Conservation (phyloP, 1,140 invertebrate genomes). For the Hyles euphorbiae region DNA sequence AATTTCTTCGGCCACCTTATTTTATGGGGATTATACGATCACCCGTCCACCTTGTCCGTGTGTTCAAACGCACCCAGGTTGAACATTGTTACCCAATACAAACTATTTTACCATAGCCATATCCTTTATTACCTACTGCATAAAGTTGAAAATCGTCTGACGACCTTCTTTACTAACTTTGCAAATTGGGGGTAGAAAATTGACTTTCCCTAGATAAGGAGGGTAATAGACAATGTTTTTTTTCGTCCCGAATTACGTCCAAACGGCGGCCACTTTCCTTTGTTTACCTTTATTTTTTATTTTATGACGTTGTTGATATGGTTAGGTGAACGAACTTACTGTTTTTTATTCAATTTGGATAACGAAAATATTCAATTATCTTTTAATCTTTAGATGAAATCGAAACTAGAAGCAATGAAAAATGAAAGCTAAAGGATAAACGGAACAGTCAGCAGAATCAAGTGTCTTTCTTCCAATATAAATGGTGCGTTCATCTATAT, state of each 20-base stretch:
- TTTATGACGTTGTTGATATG: conserved; percentile 9
- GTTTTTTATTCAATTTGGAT: no score
- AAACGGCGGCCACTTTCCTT: conserved; percentile 54
- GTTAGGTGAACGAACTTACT: conserved; percentile 14
- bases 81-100: conserved; percentile 49
- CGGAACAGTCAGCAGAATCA: no score
- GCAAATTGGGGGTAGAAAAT: conserved; percentile 51
- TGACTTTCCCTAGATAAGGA: conserved; percentile 71
- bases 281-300: conserved; percentile 67
- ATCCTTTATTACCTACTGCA: conserved; percentile 15
- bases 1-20: conserved; percentile 65
- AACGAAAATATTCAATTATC: no score
- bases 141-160: conserved; percentile 26
- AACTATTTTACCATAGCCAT: conserved; percentile 10
- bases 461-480: no score
- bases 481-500: no score
- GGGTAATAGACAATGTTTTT: conserved; percentile 64
- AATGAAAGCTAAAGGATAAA: no score
- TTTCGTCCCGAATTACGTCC: conserved; percentile 62
- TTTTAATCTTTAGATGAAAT: no score
- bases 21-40: conserved; percentile 73
- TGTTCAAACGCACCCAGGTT: conserved; percentile 63
- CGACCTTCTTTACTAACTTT: conserved; percentile 7
- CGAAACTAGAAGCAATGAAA: no score
- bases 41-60: conserved; percentile 68